phyloP scores from a whole-genome alignment of 2,113 vertebrate genomes.

The Albula glossodonta region DNA sequence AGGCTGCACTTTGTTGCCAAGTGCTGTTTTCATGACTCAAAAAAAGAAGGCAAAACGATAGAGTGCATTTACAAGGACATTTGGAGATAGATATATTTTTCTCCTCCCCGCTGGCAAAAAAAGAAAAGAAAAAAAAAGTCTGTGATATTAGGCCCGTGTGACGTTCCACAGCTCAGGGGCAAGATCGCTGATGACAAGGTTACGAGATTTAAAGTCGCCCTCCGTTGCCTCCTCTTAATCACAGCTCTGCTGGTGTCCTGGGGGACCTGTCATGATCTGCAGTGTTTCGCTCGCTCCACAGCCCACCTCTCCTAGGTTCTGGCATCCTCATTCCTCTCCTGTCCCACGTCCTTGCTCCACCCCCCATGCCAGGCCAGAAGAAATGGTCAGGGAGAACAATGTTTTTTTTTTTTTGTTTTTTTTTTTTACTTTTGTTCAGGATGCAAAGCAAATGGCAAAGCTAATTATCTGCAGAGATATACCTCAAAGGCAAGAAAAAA shows the following conservation, averaged over 20 bases:
- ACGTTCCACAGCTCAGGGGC: constrained; percentile 58
- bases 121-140: constrained; percentile 26
- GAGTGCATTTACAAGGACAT: constrained; percentile 69
- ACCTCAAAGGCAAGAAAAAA: constrained; percentile 42
- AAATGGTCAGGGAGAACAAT: neutral
- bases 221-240: constrained; percentile 72
- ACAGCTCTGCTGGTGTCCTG: constrained; percentile 55
- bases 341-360: neutral
- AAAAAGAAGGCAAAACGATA: constrained; percentile 53
- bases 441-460: constrained; percentile 33
- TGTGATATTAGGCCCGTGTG: constrained; percentile 58
- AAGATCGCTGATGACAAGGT: constrained; percentile 74
- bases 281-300: constrained; percentile 10
- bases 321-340: neutral
- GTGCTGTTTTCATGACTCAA: constrained; percentile 63
- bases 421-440: constrained; percentile 12
- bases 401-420: neutral
- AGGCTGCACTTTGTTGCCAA: constrained; percentile 65
- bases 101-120: constrained; percentile 60
- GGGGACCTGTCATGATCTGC: constrained; percentile 36
- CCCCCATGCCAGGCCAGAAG: neutral
- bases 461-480: constrained; percentile 53
- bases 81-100: constrained; percentile 59
- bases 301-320: neutral
- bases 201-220: constrained; percentile 69